phyloP scores from a whole-genome alignment of 2,113 vertebrate species.

The Mirza zaza region DNA sequence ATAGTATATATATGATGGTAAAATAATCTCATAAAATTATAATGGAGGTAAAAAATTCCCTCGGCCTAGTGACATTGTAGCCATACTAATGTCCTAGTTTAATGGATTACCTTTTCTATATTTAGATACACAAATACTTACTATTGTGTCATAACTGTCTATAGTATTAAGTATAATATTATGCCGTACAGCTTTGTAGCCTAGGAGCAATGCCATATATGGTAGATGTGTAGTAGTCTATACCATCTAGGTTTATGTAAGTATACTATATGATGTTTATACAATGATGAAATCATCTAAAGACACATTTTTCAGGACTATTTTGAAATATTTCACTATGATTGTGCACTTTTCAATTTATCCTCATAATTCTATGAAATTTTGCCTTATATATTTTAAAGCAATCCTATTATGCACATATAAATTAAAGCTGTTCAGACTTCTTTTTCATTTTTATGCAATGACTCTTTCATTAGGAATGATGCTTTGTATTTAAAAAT shows the following conservation, averaged over 20 bases:
- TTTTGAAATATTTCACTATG: not conserved
- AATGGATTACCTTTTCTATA: not conserved
- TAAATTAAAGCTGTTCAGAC: too few species aligned
- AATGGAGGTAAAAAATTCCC: not conserved
- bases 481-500: not conserved
- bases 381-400: not conserved
- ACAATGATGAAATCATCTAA: not conserved
- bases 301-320: not conserved
- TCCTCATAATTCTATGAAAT: not conserved
- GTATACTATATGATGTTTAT: not conserved
- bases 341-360: not conserved
- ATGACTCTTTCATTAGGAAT: not conserved
- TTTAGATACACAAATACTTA: not conserved
- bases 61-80: not conserved
- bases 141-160: not conserved
- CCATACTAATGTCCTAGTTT: not conserved
- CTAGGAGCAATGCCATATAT: not conserved
- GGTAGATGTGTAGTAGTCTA: not conserved
- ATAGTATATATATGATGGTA: not conserved
- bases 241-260: not conserved
- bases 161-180: not conserved
- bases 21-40: not conserved
- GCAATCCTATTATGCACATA: not conserved
- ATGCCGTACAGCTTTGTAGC: not conserved
- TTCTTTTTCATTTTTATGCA: not conserved